Base-by-base conservation (phyloP, 2,888 invertebrate species). In the Epinotia brunnichana region DNA sequence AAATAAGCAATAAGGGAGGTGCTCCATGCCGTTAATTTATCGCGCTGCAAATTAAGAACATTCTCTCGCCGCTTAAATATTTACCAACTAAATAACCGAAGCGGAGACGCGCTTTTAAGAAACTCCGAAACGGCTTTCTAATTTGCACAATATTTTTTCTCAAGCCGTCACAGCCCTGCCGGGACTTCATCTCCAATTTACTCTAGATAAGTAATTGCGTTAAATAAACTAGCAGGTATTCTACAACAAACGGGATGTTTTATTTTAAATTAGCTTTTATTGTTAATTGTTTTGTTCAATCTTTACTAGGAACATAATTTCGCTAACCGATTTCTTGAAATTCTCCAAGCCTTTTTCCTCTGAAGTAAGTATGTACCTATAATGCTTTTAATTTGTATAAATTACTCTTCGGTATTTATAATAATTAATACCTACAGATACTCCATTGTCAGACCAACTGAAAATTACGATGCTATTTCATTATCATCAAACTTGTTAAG, bases 1-100 rank as follows among this genome's bases (percentile, higher is more conserved):
- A 85, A 85, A 86, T 82, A 85, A 80, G 80, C 83, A 81, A 82
- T 84, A 81, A 82, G 80, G 78, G 76, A 77, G 76, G 74, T 77
- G 76, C 74, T 78, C 76, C 77, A 74, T 51, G 75, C 80, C 79
- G 79, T 81, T 80, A 72, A 76, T 77, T 73, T 68, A 64, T 63
- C 39, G 60, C 59, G 68, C 62, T 51, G 35, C 66, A 62, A 61
- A 70, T 64, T 71, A 69, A 66, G 57, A 21, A 56, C 73, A 73
- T 54, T 71, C 53, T 54, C 57, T 57, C 53, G 53, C 59, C 44
- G 62, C 54, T 69, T 62, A 57, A 69, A 73, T 73, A 73, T 73
- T 73, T 63, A 69, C 73, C 68, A 53, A 59, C 57, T 29, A 53
- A 39, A 66, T 71, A 59, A 69, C 53, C 19, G 63, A 63, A 44